Evolutionary conservation across 1,140 invertebrate species (phyloP), one percentile per base, ranked within the genome.

Genomic region (Aleiodes sp.): DNA sequence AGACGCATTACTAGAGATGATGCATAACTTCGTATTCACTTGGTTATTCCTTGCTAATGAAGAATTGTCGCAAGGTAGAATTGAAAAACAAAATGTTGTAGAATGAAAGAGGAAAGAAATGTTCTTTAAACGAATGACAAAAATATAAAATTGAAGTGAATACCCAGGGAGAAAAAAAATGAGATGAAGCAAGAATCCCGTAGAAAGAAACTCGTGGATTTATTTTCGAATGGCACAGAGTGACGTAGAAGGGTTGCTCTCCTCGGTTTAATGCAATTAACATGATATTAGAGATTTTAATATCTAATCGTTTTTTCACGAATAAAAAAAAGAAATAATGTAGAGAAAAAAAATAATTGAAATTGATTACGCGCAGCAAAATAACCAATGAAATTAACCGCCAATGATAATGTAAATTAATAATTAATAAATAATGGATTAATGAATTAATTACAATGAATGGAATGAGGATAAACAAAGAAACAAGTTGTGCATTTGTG

Each of bases 261-360:
- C 71, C 70, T 71, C 72, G 73, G 74, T 73, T 72, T 76, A 76
- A 79, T 75, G 75, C 79, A 80, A 81, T 80, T 80, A 81, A 76
- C 76, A 77, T 65, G 76, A 74, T 75, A 80, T 79, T 79, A 80
- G 67, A 71, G 73, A 62, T 2, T 19, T 21, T 56, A 56, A 56
- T 56, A 24, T 56, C 19, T 19, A 28, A 24, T 24, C 19, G 46
- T 52, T 24, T 52, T 24, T 52, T 24, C 24, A 12, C 8, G 26
- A 24, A 26, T 26, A 24, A 26, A 24, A 56, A 24, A 3, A 56
- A 24, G 19, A 52, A 26, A 26, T 19, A 56, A 24, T n/a, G n/a
- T 19, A 10, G 26, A 6, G 0, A 8, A 26, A 56, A 56, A 56
- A 56, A 56, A 21, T 12, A n/a, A 43, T 0, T 19, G n/a, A 43